phyloP scores from a whole-genome alignment of 1,140 invertebrate genomes.

The Cotesia vestalis region DNA sequence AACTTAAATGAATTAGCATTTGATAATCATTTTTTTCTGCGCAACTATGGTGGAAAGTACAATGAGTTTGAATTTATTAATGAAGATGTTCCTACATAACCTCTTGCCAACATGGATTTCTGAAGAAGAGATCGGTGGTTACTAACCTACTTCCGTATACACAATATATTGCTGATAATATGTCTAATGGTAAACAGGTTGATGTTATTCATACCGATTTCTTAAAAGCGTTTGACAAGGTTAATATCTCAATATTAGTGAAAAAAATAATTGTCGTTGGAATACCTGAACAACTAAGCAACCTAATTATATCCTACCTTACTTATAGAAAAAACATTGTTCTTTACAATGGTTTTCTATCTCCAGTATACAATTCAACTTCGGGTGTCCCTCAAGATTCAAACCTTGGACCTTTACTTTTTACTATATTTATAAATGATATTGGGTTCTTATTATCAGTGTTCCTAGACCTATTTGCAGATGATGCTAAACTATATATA shows the following conservation, averaged over 20 bases:
- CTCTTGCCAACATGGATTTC: slow-evolving; percentile 36
- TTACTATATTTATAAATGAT: too few relatives aligned
- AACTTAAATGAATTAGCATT: too few relatives aligned
- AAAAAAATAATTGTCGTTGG: background rate
- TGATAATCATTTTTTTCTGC: too few relatives aligned
- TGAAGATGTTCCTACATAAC: background rate
- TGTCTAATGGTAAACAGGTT: slow-evolving; percentile 38
- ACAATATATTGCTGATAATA: background rate
- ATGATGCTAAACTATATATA: too few relatives aligned
- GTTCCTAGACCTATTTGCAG: too few relatives aligned
- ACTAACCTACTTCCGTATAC: slow-evolving; percentile 32
- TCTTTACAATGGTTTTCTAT: background rate
- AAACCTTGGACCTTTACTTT: too few relatives aligned
- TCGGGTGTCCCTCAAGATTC: too few relatives aligned
- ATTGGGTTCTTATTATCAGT: too few relatives aligned
- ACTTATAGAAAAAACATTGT: background rate
- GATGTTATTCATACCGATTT: slow-evolving; percentile 48
- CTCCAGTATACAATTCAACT: background rate
- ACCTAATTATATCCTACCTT: background rate
- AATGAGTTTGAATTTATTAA: too few relatives aligned
- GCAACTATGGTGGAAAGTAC: too few relatives aligned
- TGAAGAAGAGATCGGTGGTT: slow-evolving; percentile 18
- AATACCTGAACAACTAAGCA: background rate
- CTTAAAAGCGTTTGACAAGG: slow-evolving; percentile 46
- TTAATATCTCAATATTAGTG: slow-evolving; percentile 40